These are phyloP conservation scores for Cyclargus thomasi DNA, from an alignment of 1,140 invertebrate genomes.

Conservation along the genomic window DNA sequence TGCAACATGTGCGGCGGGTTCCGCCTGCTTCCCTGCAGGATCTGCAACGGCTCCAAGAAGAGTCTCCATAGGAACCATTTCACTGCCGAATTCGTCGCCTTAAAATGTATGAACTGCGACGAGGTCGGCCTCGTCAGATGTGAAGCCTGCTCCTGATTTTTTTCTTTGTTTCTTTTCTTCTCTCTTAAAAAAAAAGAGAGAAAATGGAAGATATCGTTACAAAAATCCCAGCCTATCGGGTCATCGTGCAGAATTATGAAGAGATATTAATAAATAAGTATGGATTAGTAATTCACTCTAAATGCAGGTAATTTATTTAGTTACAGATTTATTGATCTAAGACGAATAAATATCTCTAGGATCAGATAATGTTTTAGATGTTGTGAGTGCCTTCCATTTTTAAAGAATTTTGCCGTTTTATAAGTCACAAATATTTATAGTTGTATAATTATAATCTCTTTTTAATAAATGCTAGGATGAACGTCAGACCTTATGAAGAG, in stretches of 20 bases:
- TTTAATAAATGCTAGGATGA: neutral
- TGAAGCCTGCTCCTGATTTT: slow-evolving; percentile 79
- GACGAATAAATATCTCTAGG: neutral
- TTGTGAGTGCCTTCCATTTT: neutral
- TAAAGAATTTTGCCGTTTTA: neutral
- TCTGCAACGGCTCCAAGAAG: slow-evolving; percentile 96
- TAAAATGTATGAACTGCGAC: slow-evolving; percentile 98
- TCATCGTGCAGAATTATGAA: neutral
- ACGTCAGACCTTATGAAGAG: neutral
- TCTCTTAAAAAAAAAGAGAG: neutral
- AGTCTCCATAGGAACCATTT: slow-evolving; percentile 95
- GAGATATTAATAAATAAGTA: neutral
- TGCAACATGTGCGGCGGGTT: slow-evolving; percentile 94
- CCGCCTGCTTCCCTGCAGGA: slow-evolving; percentile 89
- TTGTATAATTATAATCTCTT: neutral
- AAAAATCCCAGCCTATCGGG: neutral
- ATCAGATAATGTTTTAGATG: neutral
- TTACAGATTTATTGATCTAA: neutral
- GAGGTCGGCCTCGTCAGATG: slow-evolving; percentile 94
- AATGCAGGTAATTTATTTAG: neutral
- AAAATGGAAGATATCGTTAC: neutral
- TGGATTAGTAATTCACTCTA: neutral
- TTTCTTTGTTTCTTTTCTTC: no score
- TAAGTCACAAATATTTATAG: neutral
- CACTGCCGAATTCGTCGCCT: slow-evolving; percentile 92